Base-by-base conservation (phyloP, 2,888 invertebrate genomes). In the Archaeoteleia sp. region DNA sequence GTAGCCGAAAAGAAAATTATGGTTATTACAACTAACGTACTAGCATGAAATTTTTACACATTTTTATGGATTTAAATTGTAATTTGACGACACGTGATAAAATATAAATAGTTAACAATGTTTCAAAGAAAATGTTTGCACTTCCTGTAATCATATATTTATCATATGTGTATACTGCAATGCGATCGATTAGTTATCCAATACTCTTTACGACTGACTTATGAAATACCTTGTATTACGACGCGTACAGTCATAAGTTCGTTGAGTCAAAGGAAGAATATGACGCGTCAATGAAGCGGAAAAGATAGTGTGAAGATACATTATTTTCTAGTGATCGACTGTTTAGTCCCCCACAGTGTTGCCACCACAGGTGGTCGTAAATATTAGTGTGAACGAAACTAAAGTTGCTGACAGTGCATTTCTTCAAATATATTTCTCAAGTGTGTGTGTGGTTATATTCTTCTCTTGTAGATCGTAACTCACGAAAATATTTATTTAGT, bases 361-460 rank as follows among this genome's bases (percentile, higher is more conserved):
- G 46, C 57, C 69, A 69, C 69, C 61, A 65, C 65, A 69, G 69
- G 69, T 69, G 69, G 69, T 69, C 69, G 69, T 69, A 69, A 69
- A 69, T 69, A 69, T 69, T 65, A 60, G 69, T 63, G 69, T 54
- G 61, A 69, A 69, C 69, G 53, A 63, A 69, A 69, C 69, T 69
- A 69, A 69, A 69, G 61, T 69, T 45, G 65, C 65, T 65, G 69
- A 69, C 69, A 63, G 61, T 69, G 69, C 69, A 63, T 48, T 61
- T 69, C 65, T 69, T 48, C 63, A 51, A 29, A 46, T 43, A 51
- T 35, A 45, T 20, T 37, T 48, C 23, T 29, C 42, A 23, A 49
- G 48, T 46, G 67, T 53, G 32, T 48, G 30, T 34, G 40, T n/a
- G n/a, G n/a, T n/a, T n/a, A n/a, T 34, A 40, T 12, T 40, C 46